Percentiles rank a stretch among this genome's conserved stretches.
Conservation (phyloP, 2,888 invertebrate species). For the Agonopterix arenella region DNA sequence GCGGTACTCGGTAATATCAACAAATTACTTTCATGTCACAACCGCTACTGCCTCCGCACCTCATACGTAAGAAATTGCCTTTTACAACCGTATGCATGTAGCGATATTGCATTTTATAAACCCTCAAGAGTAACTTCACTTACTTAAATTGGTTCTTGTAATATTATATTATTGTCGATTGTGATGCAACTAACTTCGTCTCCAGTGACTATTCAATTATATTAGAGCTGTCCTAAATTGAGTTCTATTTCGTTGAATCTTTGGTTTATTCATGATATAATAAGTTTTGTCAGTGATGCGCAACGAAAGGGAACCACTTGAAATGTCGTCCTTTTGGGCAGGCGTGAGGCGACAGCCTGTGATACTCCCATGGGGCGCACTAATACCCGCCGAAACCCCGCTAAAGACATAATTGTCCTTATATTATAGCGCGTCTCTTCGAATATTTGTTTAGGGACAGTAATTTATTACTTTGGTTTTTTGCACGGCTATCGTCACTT, state of each 20-base stretch:
- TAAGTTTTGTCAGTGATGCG: conserved; percentile 19
- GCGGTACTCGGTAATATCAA: conserved; percentile 16
- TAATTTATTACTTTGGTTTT: conserved; percentile 22
- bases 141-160: neutral
- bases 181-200: neutral
- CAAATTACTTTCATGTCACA: conserved; percentile 25
- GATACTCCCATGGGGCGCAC: conserved; percentile 37
- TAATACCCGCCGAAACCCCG: conserved; percentile 33
- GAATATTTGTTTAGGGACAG: conserved; percentile 24
- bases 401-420: conserved; percentile 47
- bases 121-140: neutral
- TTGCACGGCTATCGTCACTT: conserved; percentile 16
- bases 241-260: conserved; percentile 7
- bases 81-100: conserved; percentile 3
- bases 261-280: conserved; percentile 1
- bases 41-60: conserved; percentile 11
- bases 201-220: neutral
- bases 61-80: conserved; percentile 10
- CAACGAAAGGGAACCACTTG: conserved; percentile 26
- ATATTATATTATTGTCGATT: too few relatives aligned
- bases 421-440: conserved; percentile 17
- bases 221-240: neutral
- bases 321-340: conserved; percentile 21
- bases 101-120: neutral
- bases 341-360: conserved; percentile 24